Evolutionary conservation across 2,888 invertebrate species (phyloP).

Genomic region (Leptarthrus brevirostris): DNA sequence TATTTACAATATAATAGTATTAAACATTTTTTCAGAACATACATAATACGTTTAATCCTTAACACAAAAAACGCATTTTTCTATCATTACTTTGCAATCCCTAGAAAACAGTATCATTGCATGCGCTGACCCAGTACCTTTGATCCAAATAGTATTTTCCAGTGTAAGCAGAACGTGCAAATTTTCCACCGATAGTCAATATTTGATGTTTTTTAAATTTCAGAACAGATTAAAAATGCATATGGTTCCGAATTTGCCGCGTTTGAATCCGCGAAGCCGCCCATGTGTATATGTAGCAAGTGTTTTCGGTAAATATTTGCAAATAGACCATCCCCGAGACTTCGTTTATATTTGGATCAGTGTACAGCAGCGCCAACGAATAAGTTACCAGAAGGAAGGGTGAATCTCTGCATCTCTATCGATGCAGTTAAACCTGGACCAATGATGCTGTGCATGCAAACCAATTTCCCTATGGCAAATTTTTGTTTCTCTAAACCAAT

Average conservation of each 20-base stretch:
- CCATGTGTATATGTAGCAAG: background rate
- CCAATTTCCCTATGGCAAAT: background rate
- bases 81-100: too few species aligned
- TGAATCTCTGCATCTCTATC: background rate
- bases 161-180: background rate
- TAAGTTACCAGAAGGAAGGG: background rate
- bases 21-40: too few species aligned
- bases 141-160: slow-evolving; percentile 15
- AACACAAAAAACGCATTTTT: too few species aligned
- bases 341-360: slow-evolving; percentile 6
- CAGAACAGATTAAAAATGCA: slow-evolving; percentile 19
- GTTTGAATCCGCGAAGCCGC: background rate
- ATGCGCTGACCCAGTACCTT: background rate
- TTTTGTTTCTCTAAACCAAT: slow-evolving; percentile 16
- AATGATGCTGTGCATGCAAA: background rate
- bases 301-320: slow-evolving; percentile 31
- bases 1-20: too few species aligned
- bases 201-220: slow-evolving; percentile 20
- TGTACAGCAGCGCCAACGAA: slow-evolving; percentile 3
- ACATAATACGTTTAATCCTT: too few species aligned
- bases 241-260: background rate
- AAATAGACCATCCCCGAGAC: slow-evolving; percentile 1
- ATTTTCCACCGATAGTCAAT: slow-evolving; percentile 1
- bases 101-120: too few species aligned
- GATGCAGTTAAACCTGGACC: background rate